Percentiles rank a stretch among this genome's conserved stretches.
Evolutionary conservation across 2,113 vertebrate genomes (phyloP).

Genomic region (Sturnus vulgaris): DNA sequence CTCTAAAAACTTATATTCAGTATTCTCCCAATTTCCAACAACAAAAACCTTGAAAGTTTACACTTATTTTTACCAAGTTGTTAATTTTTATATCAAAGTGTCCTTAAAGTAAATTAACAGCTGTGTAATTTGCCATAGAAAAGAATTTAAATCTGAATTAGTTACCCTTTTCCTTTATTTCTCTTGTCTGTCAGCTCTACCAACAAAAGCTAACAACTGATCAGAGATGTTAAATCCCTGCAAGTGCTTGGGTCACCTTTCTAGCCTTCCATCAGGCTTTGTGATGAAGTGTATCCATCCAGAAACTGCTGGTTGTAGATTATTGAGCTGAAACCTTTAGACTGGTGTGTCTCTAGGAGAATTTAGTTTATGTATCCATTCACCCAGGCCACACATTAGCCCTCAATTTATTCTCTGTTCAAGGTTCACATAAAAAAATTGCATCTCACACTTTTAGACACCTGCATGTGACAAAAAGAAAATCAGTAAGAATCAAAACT

Average conservation of each 20-base stretch:
- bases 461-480: not conserved
- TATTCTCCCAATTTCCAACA: not conserved
- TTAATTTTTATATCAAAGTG: not conserved
- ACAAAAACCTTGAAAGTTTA: not conserved
- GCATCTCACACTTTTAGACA: not conserved
- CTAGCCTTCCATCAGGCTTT: not conserved
- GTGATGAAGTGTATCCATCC: not conserved
- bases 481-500: not conserved
- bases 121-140: not conserved
- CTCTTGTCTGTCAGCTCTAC: not conserved
- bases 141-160: not conserved
- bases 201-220: not conserved
- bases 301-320: not conserved
- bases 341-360: not conserved
- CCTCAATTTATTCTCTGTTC: not conserved
- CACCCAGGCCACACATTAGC: not conserved
- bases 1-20: not conserved
- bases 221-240: not conserved
- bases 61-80: not conserved
- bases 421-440: not conserved
- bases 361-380: not conserved
- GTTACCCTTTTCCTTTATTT: not conserved
- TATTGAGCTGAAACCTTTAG: not conserved
- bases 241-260: not conserved
- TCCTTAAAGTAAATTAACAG: not conserved